Conservation (phyloP, 2,888 invertebrate genomes). For the Luffia ferchaultella region DNA sequence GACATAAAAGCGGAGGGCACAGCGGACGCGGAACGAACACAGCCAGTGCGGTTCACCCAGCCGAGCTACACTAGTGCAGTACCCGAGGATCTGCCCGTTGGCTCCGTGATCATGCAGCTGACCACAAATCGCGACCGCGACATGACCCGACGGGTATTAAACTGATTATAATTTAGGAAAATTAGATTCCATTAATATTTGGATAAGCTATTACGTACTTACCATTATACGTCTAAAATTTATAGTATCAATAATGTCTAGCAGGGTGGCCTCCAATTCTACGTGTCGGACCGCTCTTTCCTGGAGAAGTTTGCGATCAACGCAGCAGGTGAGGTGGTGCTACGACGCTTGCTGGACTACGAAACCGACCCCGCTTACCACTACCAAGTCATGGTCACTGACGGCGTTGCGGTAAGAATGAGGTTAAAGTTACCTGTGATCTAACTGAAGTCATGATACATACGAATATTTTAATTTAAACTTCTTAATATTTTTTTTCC, state of each 20-base stretch:
- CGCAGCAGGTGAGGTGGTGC: conserved; percentile 79
- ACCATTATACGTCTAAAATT: too few species aligned
- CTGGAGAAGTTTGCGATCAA: conserved; percentile 80
- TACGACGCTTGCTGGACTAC: conserved; percentile 80
- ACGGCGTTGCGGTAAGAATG: conserved; percentile 73
- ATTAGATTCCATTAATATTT: too few species aligned
- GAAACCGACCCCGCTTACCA: conserved; percentile 75
- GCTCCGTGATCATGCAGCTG: conserved; percentile 75
- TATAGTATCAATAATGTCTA: too few species aligned
- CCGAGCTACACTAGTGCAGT: conserved; percentile 75
- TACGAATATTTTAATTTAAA: too few species aligned
- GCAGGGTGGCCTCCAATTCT: conserved; percentile 73
- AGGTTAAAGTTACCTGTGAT: too few species aligned
- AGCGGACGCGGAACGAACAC: conserved; percentile 67
- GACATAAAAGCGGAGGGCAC: conserved; percentile 70
- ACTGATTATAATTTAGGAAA: conserved; percentile 6
- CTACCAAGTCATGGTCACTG: conserved; percentile 84
- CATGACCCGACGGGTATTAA: conserved; percentile 15
- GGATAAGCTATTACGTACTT: too few species aligned
- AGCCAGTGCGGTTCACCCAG: conserved; percentile 73
- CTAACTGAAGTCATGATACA: too few species aligned
- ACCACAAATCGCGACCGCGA: conserved; percentile 71
- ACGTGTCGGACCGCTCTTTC: conserved; percentile 77
- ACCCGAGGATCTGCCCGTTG: conserved; percentile 79
- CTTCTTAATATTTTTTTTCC: too few species aligned